A percentile compares a stretch with the other conserved stretches of the same genome.
Conservation (phyloP, 2,888 invertebrate genomes). For the Tinea trinotella region DNA sequence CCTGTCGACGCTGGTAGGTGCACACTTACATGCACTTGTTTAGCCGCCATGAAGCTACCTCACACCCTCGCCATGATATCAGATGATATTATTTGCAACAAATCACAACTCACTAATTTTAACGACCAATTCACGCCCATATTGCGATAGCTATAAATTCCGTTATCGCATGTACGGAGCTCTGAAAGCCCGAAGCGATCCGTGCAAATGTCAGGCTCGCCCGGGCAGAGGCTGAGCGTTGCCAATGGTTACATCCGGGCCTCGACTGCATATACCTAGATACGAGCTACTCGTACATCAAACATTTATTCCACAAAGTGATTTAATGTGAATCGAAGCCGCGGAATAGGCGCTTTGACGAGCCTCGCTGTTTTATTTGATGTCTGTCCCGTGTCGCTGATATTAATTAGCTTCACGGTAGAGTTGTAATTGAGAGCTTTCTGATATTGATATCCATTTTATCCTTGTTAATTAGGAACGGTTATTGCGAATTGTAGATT, state of each 20-base stretch:
- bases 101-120: background rate
- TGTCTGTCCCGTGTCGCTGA: background rate
- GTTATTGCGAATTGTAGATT: background rate
- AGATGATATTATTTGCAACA: conserved; percentile 28
- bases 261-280: conserved; percentile 17
- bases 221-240: conserved; percentile 23
- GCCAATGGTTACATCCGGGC: conserved; percentile 41
- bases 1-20: conserved; percentile 33
- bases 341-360: background rate
- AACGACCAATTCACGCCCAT: background rate
- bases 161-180: background rate
- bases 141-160: background rate
- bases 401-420: background rate
- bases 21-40: conserved; percentile 24
- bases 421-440: background rate
- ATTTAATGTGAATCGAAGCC: conserved; percentile 11
- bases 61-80: conserved; percentile 26
- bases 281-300: background rate
- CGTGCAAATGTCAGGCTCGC: conserved; percentile 4
- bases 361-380: background rate
- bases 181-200: background rate
- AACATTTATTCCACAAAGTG: conserved; percentile 6
- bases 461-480: background rate
- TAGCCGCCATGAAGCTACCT: conserved; percentile 5
- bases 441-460: background rate